A percentile compares a stretch with the other conserved stretches of the same genome.
phyloP scores from a whole-genome alignment of 2,113 vertebrate genomes.

The Epinephelus moara region DNA sequence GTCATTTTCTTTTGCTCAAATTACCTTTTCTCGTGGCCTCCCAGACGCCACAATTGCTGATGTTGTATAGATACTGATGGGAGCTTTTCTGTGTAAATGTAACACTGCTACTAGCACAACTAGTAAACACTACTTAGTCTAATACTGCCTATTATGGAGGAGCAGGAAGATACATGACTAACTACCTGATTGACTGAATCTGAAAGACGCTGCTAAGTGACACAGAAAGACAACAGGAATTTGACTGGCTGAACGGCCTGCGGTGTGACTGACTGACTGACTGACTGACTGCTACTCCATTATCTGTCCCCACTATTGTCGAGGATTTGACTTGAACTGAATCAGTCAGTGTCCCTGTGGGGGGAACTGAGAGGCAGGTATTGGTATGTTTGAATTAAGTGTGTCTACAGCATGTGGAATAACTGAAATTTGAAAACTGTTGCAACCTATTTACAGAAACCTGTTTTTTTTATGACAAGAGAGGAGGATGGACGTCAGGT shows the following conservation, averaged over 20 bases:
- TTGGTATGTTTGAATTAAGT: background rate
- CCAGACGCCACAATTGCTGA: constrained; percentile 79
- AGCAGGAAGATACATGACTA: constrained; percentile 62
- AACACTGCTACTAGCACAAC: constrained; percentile 57
- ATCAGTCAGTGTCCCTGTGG: background rate
- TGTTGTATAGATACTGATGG: constrained; percentile 86
- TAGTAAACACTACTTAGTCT: constrained; percentile 74
- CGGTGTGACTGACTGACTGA: background rate
- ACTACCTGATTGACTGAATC: constrained; percentile 48
- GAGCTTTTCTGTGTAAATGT: constrained; percentile 77
- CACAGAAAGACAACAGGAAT: constrained; percentile 24
- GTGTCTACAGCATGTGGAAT: background rate
- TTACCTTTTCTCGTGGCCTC: constrained; percentile 83
- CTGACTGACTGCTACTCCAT: background rate
- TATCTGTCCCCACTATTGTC: background rate
- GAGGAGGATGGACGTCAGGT: too few relatives aligned
- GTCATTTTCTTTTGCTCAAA: constrained; percentile 87
- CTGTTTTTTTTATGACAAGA: too few relatives aligned
- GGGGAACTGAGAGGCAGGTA: background rate
- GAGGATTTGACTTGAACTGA: background rate
- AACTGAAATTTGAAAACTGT: too few relatives aligned
- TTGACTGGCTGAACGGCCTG: constrained; percentile 12
- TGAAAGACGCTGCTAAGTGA: constrained; percentile 46
- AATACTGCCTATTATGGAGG: constrained; percentile 69
- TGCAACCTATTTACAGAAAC: too few relatives aligned